A percentile compares a stretch with the other conserved stretches of the same genome.
Evolutionary conservation across 92 coral and sea anemone genomes (phyloP).

Genomic region (Palythoa grandiflora): DNA sequence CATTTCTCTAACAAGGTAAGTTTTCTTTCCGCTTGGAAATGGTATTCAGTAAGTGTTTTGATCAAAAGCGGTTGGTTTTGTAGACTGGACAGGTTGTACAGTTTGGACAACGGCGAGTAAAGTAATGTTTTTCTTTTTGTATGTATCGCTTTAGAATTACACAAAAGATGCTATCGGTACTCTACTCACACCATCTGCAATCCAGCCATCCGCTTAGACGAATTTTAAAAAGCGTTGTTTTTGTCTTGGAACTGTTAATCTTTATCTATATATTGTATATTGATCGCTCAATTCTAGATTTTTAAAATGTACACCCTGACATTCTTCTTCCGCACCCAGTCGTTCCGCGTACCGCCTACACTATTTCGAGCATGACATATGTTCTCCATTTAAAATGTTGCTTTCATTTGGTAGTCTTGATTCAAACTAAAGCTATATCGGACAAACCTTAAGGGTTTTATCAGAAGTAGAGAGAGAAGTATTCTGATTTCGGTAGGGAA

Average conservation of each 20-base stretch:
- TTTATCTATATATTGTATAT: background rate
- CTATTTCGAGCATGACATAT: no score
- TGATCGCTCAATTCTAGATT: background rate
- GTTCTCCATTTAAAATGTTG: no score
- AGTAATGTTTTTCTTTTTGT: background rate
- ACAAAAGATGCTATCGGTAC: background rate
- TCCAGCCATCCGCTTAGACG: background rate
- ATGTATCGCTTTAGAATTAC: background rate
- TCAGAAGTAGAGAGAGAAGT: no score
- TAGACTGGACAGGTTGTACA: background rate
- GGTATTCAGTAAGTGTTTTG: conserved; percentile 20
- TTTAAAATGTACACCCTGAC: background rate
- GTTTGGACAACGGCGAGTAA: background rate
- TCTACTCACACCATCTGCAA: background rate
- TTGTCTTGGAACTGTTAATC: background rate
- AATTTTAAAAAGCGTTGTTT: background rate
- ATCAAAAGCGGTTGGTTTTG: conserved; percentile 12
- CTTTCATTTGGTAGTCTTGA: no score
- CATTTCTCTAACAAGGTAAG: conserved; percentile 37
- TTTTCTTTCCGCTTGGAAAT: background rate
- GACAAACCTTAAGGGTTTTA: no score
- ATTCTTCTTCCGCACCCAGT: no score
- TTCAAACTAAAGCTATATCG: no score
- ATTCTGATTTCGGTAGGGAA: no score
- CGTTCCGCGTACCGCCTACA: no score